Evolutionary conservation across 2,113 vertebrate species (phyloP).

Genomic region (Phylloscopus whistleri): DNA sequence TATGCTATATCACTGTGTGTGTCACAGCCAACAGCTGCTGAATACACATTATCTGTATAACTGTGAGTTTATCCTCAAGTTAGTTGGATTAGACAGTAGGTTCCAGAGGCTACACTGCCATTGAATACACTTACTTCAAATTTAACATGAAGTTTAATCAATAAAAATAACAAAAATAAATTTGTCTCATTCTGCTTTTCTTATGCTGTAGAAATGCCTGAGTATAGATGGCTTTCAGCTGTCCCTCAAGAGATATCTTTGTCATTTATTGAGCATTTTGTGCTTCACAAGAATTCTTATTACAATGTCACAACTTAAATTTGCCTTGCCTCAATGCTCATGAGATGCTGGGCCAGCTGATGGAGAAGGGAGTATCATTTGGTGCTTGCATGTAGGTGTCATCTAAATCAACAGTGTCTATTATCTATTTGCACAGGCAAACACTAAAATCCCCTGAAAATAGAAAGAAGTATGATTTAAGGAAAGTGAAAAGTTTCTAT

Average conservation of each 20-base stretch:
- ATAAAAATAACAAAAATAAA: slow-evolving; percentile 3
- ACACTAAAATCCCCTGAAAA: not conserved
- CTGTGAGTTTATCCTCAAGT: not conserved
- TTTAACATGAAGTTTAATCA: slow-evolving; percentile 40
- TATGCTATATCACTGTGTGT: not conserved
- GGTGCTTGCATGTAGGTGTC: not conserved
- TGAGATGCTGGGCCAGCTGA: not conserved
- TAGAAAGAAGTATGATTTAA: not conserved
- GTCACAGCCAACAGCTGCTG: not conserved
- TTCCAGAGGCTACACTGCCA: not conserved
- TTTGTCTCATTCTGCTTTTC: not conserved
- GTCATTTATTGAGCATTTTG: not conserved
- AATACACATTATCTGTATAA: not conserved
- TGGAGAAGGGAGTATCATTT: not conserved
- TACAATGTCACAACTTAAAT: not conserved
- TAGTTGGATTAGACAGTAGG: not conserved
- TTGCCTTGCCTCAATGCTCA: not conserved
- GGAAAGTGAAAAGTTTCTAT: not conserved
- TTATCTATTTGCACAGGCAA: not conserved
- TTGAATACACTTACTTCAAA: slow-evolving; percentile 11
- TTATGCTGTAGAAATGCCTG: not conserved
- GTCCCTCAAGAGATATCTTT: not conserved
- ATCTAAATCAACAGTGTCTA: not conserved
- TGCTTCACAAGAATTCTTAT: not conserved
- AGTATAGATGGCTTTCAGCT: not conserved